A percentile compares a stretch with the other conserved stretches of the same genome.
phyloP scores from a whole-genome alignment of 2,797 vertebrate species.

The Lagocephalus sceleratus region DNA sequence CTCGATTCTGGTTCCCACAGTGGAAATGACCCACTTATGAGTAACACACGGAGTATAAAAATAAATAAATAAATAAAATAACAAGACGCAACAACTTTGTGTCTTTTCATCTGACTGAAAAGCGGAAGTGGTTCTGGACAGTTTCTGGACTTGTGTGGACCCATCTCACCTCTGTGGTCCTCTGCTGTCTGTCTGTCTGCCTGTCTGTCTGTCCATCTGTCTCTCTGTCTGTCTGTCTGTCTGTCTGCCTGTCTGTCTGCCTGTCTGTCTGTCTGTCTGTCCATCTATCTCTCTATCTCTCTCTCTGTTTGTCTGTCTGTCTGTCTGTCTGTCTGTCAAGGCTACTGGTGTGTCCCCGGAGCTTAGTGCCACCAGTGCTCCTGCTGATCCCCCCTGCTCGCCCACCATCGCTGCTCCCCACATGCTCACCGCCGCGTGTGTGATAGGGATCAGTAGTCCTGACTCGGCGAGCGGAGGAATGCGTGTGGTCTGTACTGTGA shows the following conservation, averaged over 20 bases:
- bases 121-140: constrained; percentile 7
- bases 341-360: constrained; percentile 54
- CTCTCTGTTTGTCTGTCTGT: too few relatives aligned
- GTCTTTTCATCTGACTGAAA: constrained; percentile 7
- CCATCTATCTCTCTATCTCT: too few relatives aligned
- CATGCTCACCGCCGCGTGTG: constrained; percentile 36
- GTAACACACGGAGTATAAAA: constrained; percentile 15
- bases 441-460: constrained; percentile 61
- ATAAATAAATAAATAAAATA: not conserved
- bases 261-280: constrained; percentile 7
- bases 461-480: constrained; percentile 39
- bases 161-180: constrained; percentile 10
- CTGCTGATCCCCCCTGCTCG: constrained; percentile 61
- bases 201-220: constrained; percentile 3
- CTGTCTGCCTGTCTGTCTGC: constrained; percentile 3
- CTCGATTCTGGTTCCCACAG: constrained; percentile 69
- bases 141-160: constrained; percentile 10
- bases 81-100: constrained; percentile 5
- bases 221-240: constrained; percentile 9
- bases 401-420: constrained; percentile 47
- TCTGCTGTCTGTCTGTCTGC: constrained; percentile 10
- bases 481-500: constrained; percentile 59
- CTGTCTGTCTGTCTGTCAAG: constrained; percentile 41
- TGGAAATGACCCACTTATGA: constrained; percentile 68
- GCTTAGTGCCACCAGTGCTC: constrained; percentile 44